Conservation (phyloP, 2,888 invertebrate genomes). For the Blastobasis lacticolella region DNA sequence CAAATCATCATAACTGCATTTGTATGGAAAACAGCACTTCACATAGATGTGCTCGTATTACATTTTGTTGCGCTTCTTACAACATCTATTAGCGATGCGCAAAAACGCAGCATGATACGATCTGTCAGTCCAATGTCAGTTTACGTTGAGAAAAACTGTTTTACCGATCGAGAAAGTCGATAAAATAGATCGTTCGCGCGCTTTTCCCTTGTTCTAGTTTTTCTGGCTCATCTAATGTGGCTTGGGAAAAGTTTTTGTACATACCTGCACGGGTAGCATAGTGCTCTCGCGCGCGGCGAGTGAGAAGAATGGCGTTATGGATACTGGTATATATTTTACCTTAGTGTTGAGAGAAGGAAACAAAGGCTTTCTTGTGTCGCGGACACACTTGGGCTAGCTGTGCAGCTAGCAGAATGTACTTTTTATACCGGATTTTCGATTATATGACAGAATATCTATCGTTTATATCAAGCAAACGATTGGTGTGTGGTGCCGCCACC, state of each 20-base stretch:
- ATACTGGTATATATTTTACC: no score
- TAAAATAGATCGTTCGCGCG: slow-evolving; percentile 5
- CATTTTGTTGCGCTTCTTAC: slow-evolving; percentile 2
- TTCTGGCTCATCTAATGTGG: slow-evolving; percentile 11
- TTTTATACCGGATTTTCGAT: no score
- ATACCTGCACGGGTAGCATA: no score
- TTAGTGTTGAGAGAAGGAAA: no score
- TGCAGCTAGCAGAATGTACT: no score
- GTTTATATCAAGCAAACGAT: no score
- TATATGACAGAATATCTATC: no score
- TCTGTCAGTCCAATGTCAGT: slow-evolving; percentile 8
- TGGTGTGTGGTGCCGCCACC: no score
- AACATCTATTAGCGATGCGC: slow-evolving; percentile 2
- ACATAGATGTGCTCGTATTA: slow-evolving; percentile 3
- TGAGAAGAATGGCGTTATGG: no score
- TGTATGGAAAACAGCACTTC: slow-evolving; percentile 1
- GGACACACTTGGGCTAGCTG: no score
- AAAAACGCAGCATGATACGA: neutral
- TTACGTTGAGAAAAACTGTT: slow-evolving; percentile 5
- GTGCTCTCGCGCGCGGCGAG: no score
- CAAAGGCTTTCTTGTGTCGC: no score
- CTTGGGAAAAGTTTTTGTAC: slow-evolving; percentile 11
- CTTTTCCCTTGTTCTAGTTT: slow-evolving; percentile 19
- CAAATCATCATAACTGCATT: slow-evolving; percentile 5
- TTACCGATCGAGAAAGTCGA: slow-evolving; percentile 18